These are phyloP conservation scores for Eidolon dupreanum DNA, from an alignment of 2,797 vertebrate species.

Conservation along the genomic window DNA sequence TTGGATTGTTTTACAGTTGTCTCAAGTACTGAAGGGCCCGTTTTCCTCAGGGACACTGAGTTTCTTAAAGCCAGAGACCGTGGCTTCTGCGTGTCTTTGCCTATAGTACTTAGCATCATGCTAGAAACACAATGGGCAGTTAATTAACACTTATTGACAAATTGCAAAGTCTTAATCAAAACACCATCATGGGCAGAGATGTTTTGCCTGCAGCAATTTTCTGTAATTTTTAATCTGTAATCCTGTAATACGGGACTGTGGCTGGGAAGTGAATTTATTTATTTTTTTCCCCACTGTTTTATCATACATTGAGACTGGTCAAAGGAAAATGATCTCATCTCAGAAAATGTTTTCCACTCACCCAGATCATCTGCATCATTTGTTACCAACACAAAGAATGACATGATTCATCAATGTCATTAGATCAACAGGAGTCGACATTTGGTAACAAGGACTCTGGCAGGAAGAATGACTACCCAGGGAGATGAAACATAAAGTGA, in stretches of 20 bases:
- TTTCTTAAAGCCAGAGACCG: slow-evolving; percentile 1
- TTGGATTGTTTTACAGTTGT: background rate
- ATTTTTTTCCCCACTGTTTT: background rate
- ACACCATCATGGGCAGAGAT: background rate
- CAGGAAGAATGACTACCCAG: background rate
- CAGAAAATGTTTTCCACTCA: background rate
- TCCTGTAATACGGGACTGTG: background rate
- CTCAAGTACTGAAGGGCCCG: background rate
- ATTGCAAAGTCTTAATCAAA: slow-evolving; percentile 1
- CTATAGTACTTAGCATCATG: background rate
- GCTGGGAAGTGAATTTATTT: background rate
- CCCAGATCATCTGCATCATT: background rate
- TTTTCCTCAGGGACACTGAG: background rate
- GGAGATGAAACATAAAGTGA: background rate
- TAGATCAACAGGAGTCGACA: background rate
- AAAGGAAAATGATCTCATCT: slow-evolving; percentile 9
- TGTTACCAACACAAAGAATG: background rate
- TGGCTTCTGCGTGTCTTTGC: background rate
- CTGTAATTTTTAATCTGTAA: slow-evolving; percentile 12
- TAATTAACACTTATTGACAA: background rate
- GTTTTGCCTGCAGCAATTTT: background rate
- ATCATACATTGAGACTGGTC: background rate
- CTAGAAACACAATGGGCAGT: background rate
- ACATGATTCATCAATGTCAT: background rate
- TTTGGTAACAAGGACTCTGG: background rate